Base-by-base conservation (phyloP, 2,113 vertebrate genomes). In the Microcebus jonahi region DNA sequence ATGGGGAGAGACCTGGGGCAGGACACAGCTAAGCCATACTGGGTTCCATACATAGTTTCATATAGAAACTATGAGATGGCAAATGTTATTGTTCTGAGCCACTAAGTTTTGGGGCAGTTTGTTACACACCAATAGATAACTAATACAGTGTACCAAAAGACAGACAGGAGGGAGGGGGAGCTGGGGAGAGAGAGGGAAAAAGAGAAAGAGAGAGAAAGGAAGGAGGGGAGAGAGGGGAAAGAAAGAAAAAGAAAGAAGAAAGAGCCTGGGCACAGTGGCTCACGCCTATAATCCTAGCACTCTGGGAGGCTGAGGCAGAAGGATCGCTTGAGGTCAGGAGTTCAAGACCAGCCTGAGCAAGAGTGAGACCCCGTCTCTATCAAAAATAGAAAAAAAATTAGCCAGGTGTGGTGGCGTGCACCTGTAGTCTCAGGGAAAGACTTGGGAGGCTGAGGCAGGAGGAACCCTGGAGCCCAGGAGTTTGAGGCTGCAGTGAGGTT, bases 351-450 rank as follows among this genome's bases (percentile, higher is more conserved):
- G 17, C 53, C 53, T 55, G 53, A 18, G 53, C 17, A 55, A 55
- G 53, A 18, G 53, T 18, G 53, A 55, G 53, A 55, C 53, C 53
- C 53, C 1, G 53, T 18, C 53, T 55, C 53, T 55, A 55, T 17
- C 5, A 55, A 55, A 55, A 55, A 18, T 55, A 55, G 17, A 18
- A 55, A 55, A 15, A 17, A 6, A 55, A 55, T 18, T 55, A 55
- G 18, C 55, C 2, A 11, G 25, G 61, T 11, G 1, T 12, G 10
- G 61, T 27, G 61, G 61, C 1, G 10, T 4, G 12, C 25, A 2
- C 25, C 11, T 29, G 9, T 27, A 5, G 27, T 63, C 25, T 1
- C 11, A 63, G 61, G 10, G 45, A 48, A 48, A 10, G 17, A 27
- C 25, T 27, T 5, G 9, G 59, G 25, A 61, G 59, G 59, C 59